Evolutionary conservation across 2,888 invertebrate genomes (phyloP).

Genomic region (Brachypalpus laphriformis): DNA sequence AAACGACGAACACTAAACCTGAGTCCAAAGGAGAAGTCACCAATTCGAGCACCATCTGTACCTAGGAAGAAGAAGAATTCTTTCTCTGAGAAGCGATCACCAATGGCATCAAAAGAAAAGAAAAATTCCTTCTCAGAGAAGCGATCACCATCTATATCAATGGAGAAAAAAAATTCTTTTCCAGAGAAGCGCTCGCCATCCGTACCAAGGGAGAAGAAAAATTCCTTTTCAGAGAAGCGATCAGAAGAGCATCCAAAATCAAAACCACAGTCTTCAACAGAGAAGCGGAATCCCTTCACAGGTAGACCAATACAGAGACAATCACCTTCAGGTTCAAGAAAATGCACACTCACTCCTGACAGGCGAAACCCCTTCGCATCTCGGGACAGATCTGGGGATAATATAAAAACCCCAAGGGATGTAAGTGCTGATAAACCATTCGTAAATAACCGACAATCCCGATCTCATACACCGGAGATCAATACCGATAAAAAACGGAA

Average conservation of each 20-base stretch:
- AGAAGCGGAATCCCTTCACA: conserved; percentile 8
- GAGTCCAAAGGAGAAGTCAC: not conserved
- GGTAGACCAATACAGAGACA: conserved; percentile 18
- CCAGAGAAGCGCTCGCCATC: not conserved
- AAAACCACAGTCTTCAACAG: not conserved
- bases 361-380: conserved; percentile 50
- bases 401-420: not conserved
- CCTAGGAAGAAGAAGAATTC: conserved; percentile 19
- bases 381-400: conserved; percentile 24
- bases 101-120: conserved; percentile 24
- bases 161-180: not conserved
- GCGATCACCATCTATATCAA: too few species aligned
- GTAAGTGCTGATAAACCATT: conserved; percentile 1
- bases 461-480: conserved; percentile 9
- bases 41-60: not conserved
- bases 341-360: conserved; percentile 24
- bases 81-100: not conserved
- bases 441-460: conserved; percentile 9
- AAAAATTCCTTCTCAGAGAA: conserved; percentile 19
- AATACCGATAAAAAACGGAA: not conserved
- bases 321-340: conserved; percentile 19
- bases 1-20: not conserved
- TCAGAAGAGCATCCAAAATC: not conserved
- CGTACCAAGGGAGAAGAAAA: conserved; percentile 16
- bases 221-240: conserved; percentile 22